Evolutionary conservation across 1,140 invertebrate genomes (phyloP).

Genomic region (Drosophila subpulchrella): DNA sequence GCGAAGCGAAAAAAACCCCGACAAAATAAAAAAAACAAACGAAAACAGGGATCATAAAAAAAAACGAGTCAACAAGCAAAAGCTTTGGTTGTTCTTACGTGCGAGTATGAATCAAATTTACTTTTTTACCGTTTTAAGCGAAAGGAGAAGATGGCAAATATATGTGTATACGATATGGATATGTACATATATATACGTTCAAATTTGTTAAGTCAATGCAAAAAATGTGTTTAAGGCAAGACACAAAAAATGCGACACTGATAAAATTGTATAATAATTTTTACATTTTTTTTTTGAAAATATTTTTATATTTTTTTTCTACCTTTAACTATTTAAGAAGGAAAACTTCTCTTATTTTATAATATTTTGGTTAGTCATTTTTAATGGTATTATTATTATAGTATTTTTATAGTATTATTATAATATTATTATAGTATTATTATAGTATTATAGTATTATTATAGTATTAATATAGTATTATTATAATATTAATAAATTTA

Average conservation of each 20-base stretch:
- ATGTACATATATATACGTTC: not conserved
- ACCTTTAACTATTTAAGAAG: too few relatives aligned
- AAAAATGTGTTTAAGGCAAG: not conserved
- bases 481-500: too few relatives aligned
- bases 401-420: too few relatives aligned
- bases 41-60: constrained; percentile 44
- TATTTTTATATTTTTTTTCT: too few relatives aligned
- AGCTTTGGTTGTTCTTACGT: constrained; percentile 47
- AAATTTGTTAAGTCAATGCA: constrained; percentile 26
- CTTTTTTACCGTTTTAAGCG: constrained; percentile 84
- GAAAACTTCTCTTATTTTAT: too few relatives aligned
- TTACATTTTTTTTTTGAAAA: not conserved
- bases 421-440: too few relatives aligned
- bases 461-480: too few relatives aligned
- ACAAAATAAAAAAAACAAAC: constrained; percentile 10
- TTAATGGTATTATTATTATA: too few relatives aligned
- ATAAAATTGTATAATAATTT: constrained; percentile 1
- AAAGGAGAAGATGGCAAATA: constrained; percentile 67
- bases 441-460: too few relatives aligned
- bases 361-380: too few relatives aligned
- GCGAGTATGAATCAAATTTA: constrained; percentile 75
- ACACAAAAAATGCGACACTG: not conserved
- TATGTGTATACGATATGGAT: constrained; percentile 6
- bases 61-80: constrained; percentile 55
- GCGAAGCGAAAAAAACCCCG: constrained; percentile 14